phyloP scores from a whole-genome alignment of 1,140 invertebrate genomes.

The Elysia chlorotica region DNA sequence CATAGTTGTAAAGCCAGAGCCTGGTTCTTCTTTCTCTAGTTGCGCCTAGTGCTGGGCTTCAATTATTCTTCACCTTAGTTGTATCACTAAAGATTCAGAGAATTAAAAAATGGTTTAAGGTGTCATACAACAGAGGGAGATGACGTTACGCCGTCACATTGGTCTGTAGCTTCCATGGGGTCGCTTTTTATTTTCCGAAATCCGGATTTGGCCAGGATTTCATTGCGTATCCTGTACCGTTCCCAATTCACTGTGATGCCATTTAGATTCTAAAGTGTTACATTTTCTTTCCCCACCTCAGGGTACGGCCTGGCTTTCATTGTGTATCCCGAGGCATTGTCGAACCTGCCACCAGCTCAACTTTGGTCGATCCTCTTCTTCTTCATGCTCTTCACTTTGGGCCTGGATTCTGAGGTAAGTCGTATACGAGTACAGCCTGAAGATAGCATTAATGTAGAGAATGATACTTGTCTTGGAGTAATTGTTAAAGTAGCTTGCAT shows the following conservation, averaged over 20 bases:
- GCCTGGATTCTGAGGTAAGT: conserved; percentile 83
- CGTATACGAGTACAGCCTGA: neutral
- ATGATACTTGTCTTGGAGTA: neutral
- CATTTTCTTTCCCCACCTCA: conserved; percentile 34
- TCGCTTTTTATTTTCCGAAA: neutral
- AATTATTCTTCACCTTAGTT: no score
- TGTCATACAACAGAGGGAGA: no score
- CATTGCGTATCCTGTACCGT: neutral
- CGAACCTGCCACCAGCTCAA: conserved; percentile 77
- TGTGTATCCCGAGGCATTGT: conserved; percentile 84
- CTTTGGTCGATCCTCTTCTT: conserved; percentile 86
- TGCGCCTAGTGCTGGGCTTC: no score
- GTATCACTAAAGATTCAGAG: no score
- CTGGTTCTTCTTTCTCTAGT: no score
- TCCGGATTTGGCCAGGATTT: neutral
- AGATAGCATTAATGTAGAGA: neutral
- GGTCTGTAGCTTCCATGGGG: neutral
- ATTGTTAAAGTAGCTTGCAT: neutral
- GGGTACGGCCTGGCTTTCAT: conserved; percentile 84
- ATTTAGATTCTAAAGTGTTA: neutral
- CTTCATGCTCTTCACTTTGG: conserved; percentile 91
- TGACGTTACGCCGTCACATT: no score
- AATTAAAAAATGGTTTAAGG: no score
- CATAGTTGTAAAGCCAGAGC: no score
- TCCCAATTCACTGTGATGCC: no score